These are phyloP conservation scores for Helarctos malayanus DNA, from an alignment of 2,797 vertebrate species.

Conservation along the genomic window DNA sequence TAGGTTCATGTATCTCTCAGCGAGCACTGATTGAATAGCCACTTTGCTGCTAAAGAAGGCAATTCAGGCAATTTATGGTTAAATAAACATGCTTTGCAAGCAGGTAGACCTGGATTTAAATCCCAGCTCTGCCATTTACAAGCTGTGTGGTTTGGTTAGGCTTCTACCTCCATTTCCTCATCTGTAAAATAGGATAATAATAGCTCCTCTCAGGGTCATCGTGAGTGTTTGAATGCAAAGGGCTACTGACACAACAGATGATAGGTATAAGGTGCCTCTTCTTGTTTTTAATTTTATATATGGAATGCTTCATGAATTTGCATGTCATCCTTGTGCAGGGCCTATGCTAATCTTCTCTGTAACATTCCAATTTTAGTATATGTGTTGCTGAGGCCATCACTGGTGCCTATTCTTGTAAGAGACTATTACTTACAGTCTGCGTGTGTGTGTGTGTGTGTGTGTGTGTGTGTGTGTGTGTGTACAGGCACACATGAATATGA, in stretches of 20 bases:
- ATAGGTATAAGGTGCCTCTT: not conserved
- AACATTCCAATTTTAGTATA: not conserved
- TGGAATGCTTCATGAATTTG: not conserved
- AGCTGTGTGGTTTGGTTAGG: not conserved
- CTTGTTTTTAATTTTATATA: not conserved
- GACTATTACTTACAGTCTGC: not conserved
- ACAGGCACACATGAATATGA: not conserved
- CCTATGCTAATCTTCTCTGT: not conserved
- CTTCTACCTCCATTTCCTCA: slow-evolving; percentile 11
- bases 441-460: not conserved
- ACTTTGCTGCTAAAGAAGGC: not conserved
- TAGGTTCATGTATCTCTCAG: not conserved
- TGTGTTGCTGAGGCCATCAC: not conserved
- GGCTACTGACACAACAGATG: not conserved
- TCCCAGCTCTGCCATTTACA: slow-evolving; percentile 7
- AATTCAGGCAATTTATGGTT: not conserved
- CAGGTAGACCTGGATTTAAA: slow-evolving; percentile 22
- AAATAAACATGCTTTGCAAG: slow-evolving; percentile 34
- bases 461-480: not conserved
- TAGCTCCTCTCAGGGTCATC: not conserved
- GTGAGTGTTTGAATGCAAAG: not conserved
- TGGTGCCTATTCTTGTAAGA: slow-evolving; percentile 23
- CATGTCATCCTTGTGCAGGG: not conserved
- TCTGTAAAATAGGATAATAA: slow-evolving; percentile 39
- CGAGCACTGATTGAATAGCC: not conserved